These are phyloP conservation scores for Pseudorhombus dupliciocellatus DNA, from an alignment of 2,113 vertebrate genomes.

Conservation along the genomic window DNA sequence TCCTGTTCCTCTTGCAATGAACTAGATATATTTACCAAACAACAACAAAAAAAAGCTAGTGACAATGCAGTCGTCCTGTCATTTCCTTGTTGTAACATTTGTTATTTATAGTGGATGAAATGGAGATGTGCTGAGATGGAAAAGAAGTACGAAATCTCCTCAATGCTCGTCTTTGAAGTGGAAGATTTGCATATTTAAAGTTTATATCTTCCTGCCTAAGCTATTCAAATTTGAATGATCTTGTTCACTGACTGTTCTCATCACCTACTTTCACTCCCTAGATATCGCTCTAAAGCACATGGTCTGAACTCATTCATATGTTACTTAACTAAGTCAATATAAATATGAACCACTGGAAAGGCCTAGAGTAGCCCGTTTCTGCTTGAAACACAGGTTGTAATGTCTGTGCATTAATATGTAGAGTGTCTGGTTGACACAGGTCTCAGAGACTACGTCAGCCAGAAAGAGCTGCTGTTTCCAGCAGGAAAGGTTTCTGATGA, in stretches of 20 bases:
- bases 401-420: too few species aligned
- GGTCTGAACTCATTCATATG: not conserved
- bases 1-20: not conserved
- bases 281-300: not conserved
- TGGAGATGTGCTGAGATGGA: not conserved
- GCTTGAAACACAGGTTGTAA: not conserved
- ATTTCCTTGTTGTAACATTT: not conserved
- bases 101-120: slow-evolving; percentile 5
- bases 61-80: not conserved
- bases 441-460: too few species aligned
- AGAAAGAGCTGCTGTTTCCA: too few species aligned
- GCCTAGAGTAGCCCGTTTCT: not conserved
- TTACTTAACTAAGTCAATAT: not conserved
- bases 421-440: too few species aligned
- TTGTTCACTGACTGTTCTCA: not conserved
- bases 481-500: too few species aligned
- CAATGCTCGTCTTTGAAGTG: not conserved
- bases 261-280: not conserved
- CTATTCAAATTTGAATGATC: not conserved
- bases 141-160: not conserved
- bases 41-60: not conserved
- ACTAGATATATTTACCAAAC: not conserved
- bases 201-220: not conserved
- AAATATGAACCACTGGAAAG: not conserved
- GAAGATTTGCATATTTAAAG: not conserved